These are phyloP conservation scores for Helobdella robusta DNA, from an alignment of 2,888 invertebrate genomes.

Conservation along the genomic window DNA sequence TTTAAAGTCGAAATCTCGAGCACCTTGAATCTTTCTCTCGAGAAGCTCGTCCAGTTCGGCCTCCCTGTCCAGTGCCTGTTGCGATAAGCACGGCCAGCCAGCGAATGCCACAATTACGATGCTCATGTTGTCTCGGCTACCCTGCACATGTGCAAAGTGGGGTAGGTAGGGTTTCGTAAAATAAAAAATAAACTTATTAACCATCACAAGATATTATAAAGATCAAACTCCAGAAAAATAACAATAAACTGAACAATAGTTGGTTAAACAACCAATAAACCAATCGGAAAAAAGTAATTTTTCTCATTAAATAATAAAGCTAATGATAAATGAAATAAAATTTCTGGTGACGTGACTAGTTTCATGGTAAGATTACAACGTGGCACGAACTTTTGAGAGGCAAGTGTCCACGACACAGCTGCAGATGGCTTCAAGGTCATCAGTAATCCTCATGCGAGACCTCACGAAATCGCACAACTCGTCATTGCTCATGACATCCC, in stretches of 20 bases:
- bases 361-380: not conserved
- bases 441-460: constrained; percentile 74
- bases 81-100: constrained; percentile 75
- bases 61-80: constrained; percentile 75
- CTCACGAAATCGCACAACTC: constrained; percentile 88
- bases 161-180: too few relatives aligned
- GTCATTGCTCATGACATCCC: constrained; percentile 96
- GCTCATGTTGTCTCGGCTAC: constrained; percentile 99
- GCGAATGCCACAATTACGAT: constrained; percentile 92
- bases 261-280: too few relatives aligned
- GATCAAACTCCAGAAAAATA: too few relatives aligned
- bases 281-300: too few relatives aligned
- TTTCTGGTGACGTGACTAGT: not conserved
- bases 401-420: constrained; percentile 96
- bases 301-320: not conserved
- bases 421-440: constrained; percentile 77
- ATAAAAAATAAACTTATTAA: too few relatives aligned
- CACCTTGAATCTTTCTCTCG: constrained; percentile 33
- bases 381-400: constrained; percentile 78
- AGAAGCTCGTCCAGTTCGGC: constrained; percentile 38
- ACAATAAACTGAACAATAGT: too few relatives aligned
- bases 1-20: not conserved
- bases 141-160: constrained; percentile 64
- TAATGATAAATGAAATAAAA: not conserved
- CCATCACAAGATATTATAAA: too few relatives aligned